These are phyloP conservation scores for Scophthalmus maximus DNA, from an alignment of 2,113 vertebrate species.

Conservation along the genomic window DNA sequence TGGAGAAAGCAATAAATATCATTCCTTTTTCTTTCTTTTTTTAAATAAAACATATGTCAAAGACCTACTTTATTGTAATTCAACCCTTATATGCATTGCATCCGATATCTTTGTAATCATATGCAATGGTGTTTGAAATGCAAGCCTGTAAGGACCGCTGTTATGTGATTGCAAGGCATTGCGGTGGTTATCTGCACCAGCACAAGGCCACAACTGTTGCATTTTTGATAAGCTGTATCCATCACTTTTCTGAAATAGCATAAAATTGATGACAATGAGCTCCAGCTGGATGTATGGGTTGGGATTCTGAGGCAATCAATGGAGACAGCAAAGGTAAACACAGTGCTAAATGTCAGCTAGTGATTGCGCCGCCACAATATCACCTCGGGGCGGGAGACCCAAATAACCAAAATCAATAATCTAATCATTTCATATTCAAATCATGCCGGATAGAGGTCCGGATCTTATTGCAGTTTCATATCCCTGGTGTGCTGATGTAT, in stretches of 20 bases:
- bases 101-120: slow-evolving; percentile 33
- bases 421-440: slow-evolving; percentile 83
- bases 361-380: slow-evolving; percentile 75
- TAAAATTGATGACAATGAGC: slow-evolving; percentile 63
- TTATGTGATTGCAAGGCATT: slow-evolving; percentile 53
- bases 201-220: slow-evolving; percentile 60
- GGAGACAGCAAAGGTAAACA: slow-evolving; percentile 79
- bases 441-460: slow-evolving; percentile 67
- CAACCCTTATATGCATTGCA: slow-evolving; percentile 14
- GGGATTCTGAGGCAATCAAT: slow-evolving; percentile 78
- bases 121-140: slow-evolving; percentile 49
- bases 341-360: slow-evolving; percentile 80
- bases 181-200: slow-evolving; percentile 50
- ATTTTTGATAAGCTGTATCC: slow-evolving; percentile 76
- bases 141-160: slow-evolving; percentile 21
- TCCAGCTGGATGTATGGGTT: slow-evolving; percentile 58
- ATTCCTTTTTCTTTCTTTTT: not conserved
- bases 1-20: slow-evolving; percentile 18
- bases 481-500: slow-evolving; percentile 71
- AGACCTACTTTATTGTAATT: slow-evolving; percentile 5
- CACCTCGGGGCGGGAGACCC: slow-evolving; percentile 63
- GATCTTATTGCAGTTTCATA: slow-evolving; percentile 78
- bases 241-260: slow-evolving; percentile 62
- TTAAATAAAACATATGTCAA: slow-evolving; percentile 23
- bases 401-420: slow-evolving; percentile 81